phyloP scores from a whole-genome alignment of 2,113 vertebrate species.

The Uropsilus gracilis region DNA sequence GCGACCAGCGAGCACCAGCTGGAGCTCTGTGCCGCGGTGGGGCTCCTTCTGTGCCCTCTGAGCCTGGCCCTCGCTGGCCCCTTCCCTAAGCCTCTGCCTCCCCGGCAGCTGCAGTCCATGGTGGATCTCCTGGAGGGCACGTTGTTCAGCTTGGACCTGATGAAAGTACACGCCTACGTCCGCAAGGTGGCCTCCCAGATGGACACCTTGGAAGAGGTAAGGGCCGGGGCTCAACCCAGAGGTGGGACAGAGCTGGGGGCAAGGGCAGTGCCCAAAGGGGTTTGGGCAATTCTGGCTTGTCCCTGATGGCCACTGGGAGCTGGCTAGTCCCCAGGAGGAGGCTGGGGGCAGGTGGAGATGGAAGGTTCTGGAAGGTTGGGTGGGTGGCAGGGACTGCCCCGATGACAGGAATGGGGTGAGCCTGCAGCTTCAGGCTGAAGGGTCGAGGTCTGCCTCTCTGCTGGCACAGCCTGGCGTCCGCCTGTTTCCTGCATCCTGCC shows the following conservation, averaged over 20 bases:
- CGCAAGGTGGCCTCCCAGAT: constrained; percentile 95
- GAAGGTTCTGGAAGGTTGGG: neutral
- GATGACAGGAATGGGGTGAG: neutral
- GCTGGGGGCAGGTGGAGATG: no score
- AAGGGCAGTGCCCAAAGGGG: neutral
- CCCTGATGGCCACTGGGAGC: neutral
- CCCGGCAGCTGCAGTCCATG: constrained; percentile 94
- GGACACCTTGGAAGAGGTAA: constrained; percentile 96
- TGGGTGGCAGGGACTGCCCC: neutral
- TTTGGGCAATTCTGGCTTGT: neutral
- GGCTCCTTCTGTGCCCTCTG: fast-evolving
- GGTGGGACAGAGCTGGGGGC: fast-evolving
- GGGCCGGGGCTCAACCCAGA: fast-evolving
- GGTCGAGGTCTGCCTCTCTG: neutral
- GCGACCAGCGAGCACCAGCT: neutral
- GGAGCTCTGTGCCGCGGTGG: neutral
- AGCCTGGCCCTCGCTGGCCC: neutral
- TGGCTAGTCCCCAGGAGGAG: neutral
- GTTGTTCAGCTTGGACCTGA: constrained; percentile 96
- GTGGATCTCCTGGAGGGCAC: constrained; percentile 97
- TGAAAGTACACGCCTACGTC: constrained; percentile 98
- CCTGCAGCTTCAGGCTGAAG: neutral
- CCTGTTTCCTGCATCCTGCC: constrained; percentile 78
- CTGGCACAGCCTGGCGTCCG: constrained; percentile 52
- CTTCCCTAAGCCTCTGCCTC: neutral